These are phyloP conservation scores for Amphimedon queenslandica DNA, from an alignment of 37 sponge, comb jelly and placozoan species.

Conservation along the genomic window DNA sequence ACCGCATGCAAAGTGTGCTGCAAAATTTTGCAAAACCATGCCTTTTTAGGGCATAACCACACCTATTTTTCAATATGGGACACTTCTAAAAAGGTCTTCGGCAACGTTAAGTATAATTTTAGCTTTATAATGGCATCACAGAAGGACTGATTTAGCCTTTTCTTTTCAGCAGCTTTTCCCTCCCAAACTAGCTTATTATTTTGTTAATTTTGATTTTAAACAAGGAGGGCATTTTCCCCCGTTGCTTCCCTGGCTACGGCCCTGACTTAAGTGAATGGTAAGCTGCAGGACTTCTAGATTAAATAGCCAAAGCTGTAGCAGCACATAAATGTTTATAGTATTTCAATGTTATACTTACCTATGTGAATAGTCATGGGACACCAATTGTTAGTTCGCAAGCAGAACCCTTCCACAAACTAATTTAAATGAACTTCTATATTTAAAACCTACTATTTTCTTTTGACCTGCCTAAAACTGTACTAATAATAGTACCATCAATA, in stretches of 20 bases:
- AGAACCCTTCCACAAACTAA: neutral
- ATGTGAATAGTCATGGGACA: neutral
- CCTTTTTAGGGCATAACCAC: constrained; percentile 4
- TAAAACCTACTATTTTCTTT: constrained; percentile 17
- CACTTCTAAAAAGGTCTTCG: no score
- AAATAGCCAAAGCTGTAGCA: constrained; percentile 14
- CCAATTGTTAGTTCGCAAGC: constrained; percentile 1
- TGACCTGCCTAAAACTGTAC: constrained; percentile 6
- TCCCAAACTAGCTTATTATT: no score
- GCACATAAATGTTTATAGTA: neutral
- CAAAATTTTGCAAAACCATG: no score
- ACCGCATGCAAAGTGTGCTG: no score
- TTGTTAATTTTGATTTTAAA: no score
- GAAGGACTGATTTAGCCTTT: no score
- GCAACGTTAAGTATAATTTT: no score
- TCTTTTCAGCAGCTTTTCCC: no score
- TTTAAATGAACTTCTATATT: neutral
- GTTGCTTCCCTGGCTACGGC: no score
- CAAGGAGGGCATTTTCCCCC: no score
- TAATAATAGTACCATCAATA: no score
- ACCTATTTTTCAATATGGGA: neutral
- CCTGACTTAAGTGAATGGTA: constrained; percentile 11
- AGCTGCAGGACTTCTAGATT: constrained; percentile 7
- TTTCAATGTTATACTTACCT: neutral
- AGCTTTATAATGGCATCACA: no score